Percentiles rank a stretch among this genome's conserved stretches.
These are phyloP conservation scores for Galerucella pusilla DNA, from an alignment of 2,888 invertebrate species.

Conservation along the genomic window DNA sequence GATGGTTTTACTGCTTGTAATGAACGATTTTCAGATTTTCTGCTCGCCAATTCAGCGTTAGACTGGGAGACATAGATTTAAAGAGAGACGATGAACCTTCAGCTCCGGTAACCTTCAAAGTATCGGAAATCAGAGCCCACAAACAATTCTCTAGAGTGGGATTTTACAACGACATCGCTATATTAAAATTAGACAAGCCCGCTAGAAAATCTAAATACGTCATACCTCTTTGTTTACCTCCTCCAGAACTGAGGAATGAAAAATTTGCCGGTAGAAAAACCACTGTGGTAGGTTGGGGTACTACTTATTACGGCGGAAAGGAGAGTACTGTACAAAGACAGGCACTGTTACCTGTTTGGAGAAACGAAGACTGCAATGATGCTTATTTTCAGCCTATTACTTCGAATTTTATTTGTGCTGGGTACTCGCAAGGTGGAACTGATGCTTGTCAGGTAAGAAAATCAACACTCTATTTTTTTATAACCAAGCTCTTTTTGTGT, in stretches of 20 bases:
- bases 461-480: too few relatives aligned
- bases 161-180: slow-evolving; percentile 95
- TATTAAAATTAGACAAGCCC: slow-evolving; percentile 79
- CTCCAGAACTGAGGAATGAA: slow-evolving; percentile 69
- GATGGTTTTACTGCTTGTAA: slow-evolving; percentile 16
- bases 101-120: slow-evolving; percentile 81
- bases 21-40: slow-evolving; percentile 74
- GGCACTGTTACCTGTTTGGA: slow-evolving; percentile 87
- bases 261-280: slow-evolving; percentile 80
- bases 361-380: slow-evolving; percentile 88
- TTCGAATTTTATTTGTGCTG: slow-evolving; percentile 89
- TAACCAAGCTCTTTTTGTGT: too few relatives aligned
- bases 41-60: slow-evolving; percentile 88
- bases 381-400: slow-evolving; percentile 95
- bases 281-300: slow-evolving; percentile 94
- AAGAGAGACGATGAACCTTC: slow-evolving; percentile 87
- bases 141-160: slow-evolving; percentile 88
- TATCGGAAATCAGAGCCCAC: slow-evolving; percentile 83
- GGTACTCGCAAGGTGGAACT: slow-evolving; percentile 88
- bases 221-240: slow-evolving; percentile 87
- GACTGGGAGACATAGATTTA: slow-evolving; percentile 89
- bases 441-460: slow-evolving; percentile 87
- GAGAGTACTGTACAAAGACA: slow-evolving; percentile 89
- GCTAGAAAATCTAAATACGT: slow-evolving; percentile 87
- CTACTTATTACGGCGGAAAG: slow-evolving; percentile 88